These are phyloP conservation scores for Dasyurus viverrinus DNA, from an alignment of 2,113 vertebrate species.

Conservation along the genomic window DNA sequence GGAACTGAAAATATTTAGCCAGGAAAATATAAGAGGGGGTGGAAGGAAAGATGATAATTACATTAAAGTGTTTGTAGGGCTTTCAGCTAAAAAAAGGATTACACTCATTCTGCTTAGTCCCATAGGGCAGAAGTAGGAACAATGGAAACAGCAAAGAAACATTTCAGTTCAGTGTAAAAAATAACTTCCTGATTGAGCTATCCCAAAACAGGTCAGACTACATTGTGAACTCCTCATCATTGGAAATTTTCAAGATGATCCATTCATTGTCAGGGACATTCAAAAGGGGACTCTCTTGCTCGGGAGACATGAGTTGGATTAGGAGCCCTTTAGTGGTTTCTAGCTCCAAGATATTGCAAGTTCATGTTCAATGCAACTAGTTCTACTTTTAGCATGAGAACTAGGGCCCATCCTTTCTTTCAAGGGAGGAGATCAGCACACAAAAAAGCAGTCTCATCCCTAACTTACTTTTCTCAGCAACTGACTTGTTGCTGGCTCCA, in stretches of 20 bases:
- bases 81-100: background rate
- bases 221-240: background rate
- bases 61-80: background rate
- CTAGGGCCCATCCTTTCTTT: background rate
- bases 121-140: background rate
- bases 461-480: constrained; percentile 77
- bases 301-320: background rate
- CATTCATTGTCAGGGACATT: background rate
- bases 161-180: background rate
- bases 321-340: background rate
- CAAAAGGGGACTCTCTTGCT: background rate
- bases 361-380: background rate
- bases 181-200: background rate
- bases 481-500: constrained; percentile 74
- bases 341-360: background rate
- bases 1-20: background rate
- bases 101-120: background rate
- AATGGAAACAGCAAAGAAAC: background rate
- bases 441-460: background rate
- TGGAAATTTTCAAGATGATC: background rate
- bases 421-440: background rate
- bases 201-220: background rate
- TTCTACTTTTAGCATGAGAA: background rate
- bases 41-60: background rate
- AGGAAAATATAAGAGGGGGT: background rate